phyloP scores from a whole-genome alignment of 2,113 vertebrate genomes.

The Suncus etruscus region DNA sequence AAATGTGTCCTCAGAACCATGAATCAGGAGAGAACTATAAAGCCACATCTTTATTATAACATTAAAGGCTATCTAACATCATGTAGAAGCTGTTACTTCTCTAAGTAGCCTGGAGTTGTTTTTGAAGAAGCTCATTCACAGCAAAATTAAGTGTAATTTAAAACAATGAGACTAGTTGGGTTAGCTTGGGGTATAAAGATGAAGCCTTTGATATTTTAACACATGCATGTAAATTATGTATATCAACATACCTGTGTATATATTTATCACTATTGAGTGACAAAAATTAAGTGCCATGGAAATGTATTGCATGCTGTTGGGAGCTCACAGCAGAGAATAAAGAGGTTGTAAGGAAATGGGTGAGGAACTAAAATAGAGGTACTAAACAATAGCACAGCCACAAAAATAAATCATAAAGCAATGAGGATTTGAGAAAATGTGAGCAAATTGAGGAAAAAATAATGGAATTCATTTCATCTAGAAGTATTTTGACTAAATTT shows the following conservation, averaged over 20 bases:
- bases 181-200: neutral
- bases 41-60: slow-evolving; percentile 57
- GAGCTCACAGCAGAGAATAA: neutral
- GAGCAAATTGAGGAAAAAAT: slow-evolving; percentile 30
- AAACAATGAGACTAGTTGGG: neutral
- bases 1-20: slow-evolving; percentile 65
- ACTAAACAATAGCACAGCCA: neutral
- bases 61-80: slow-evolving; percentile 68
- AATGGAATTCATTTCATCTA: neutral
- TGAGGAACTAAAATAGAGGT: neutral
- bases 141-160: neutral
- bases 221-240: neutral
- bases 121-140: slow-evolving; percentile 50
- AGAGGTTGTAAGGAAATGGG: neutral
- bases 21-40: slow-evolving; percentile 74
- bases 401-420: slow-evolving; percentile 19
- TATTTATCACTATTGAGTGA: neutral
- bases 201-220: neutral
- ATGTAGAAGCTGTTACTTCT: slow-evolving; percentile 60
- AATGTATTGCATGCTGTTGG: neutral
- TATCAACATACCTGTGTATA: neutral
- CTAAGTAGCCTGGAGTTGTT: slow-evolving; percentile 31
- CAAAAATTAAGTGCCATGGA: neutral
- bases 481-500: slow-evolving; percentile 14
- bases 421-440: neutral